Percentiles rank a stretch among this genome's conserved stretches.
Evolutionary conservation across 2,888 invertebrate genomes (phyloP).

Genomic region (Philhelius pedissequus): DNA sequence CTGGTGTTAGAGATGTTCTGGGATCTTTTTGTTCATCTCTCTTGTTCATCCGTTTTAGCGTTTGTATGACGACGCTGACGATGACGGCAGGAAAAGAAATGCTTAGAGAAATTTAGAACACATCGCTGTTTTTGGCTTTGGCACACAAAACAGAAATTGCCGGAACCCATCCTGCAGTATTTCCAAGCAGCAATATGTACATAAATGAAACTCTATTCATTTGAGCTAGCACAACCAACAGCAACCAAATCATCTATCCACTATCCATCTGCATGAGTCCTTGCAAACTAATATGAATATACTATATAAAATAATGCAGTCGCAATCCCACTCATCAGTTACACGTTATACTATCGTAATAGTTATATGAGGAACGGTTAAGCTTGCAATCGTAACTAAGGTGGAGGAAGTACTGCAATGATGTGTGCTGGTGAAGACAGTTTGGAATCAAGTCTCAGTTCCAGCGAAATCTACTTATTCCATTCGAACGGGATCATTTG

Average conservation of each 20-base stretch:
- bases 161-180: conserved; percentile 51
- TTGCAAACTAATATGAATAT: conserved; percentile 46
- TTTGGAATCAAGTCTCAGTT: conserved; percentile 26
- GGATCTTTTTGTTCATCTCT: neutral
- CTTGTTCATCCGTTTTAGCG: conserved; percentile 8
- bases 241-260: conserved; percentile 40
- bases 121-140: conserved; percentile 64
- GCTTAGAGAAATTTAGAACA: conserved; percentile 60
- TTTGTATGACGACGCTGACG: conserved; percentile 30
- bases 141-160: conserved; percentile 52
- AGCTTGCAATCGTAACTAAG: conserved; percentile 20
- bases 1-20: conserved; percentile 10
- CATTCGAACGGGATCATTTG: conserved; percentile 14
- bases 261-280: conserved; percentile 39
- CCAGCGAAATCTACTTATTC: conserved; percentile 29
- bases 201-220: conserved; percentile 65
- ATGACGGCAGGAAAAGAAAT: conserved; percentile 60
- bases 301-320: conserved; percentile 55
- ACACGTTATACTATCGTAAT: conserved; percentile 6
- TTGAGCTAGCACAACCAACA: conserved; percentile 18
- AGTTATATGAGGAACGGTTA: conserved; percentile 36
- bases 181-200: conserved; percentile 55
- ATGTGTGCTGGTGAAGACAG: conserved; percentile 40
- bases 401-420: conserved; percentile 28
- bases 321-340: conserved; percentile 48